phyloP scores from a whole-genome alignment of 1,140 invertebrate genomes.

The Geopemphigus sp. region DNA sequence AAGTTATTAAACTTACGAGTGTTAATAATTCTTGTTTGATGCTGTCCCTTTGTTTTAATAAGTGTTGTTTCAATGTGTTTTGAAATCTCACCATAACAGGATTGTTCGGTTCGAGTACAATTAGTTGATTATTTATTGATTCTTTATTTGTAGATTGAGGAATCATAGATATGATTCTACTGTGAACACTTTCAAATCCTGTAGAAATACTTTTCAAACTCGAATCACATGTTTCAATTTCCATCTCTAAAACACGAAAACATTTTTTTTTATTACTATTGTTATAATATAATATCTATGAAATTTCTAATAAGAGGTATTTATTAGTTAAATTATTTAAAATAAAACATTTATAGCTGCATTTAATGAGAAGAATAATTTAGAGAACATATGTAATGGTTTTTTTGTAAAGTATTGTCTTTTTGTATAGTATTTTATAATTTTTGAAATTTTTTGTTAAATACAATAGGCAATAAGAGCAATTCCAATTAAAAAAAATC shows the following conservation, averaged over 20 bases:
- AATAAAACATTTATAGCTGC: no score
- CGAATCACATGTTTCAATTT: background rate
- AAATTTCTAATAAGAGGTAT: no score
- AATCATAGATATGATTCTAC: background rate
- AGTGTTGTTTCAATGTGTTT: constrained; percentile 35
- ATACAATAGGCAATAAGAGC: no score
- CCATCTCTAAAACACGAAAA: background rate
- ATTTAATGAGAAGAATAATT: no score
- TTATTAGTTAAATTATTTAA: no score
- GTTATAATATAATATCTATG: no score
- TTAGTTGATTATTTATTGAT: constrained; percentile 7
- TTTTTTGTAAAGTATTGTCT: no score
- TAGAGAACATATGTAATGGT: no score
- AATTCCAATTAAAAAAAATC: no score
- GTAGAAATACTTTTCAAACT: background rate
- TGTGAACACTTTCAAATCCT: background rate
- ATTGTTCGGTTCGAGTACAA: constrained; percentile 37
- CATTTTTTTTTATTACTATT: no score
- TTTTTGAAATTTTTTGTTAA: no score
- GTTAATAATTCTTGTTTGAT: constrained; percentile 22
- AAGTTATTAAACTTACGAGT: constrained; percentile 3
- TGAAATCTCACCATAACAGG: constrained; percentile 43
- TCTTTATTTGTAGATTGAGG: background rate
- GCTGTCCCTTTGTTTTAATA: constrained; percentile 30
- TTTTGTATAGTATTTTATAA: no score